Base-by-base conservation (phyloP, 2,113 vertebrate genomes). In the Ahaetulla prasina region DNA sequence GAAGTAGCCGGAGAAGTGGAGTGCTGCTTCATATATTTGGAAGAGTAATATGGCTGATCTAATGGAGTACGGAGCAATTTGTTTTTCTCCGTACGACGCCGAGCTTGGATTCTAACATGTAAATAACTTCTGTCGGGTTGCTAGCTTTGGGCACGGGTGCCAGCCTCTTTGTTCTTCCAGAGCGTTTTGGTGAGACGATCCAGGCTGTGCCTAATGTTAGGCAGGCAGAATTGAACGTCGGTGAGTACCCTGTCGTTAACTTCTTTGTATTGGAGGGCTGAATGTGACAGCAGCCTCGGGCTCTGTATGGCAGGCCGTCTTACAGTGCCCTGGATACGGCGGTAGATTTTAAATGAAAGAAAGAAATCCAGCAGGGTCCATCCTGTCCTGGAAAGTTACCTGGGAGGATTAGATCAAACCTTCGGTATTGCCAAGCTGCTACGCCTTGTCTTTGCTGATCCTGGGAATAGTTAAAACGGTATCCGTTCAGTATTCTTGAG, bases 221-320 rank as follows among this genome's bases (percentile, higher is more conserved):
- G 88, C 93, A 60, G 35, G 50, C 88, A 49, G 92, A 54, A 20
- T 93, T 95, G 94, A 91, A 93, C 91, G 94, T 93, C 49, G 96
- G 96, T 96, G 95, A 96, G 96, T 96, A 92, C 0, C 93, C 74
- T 90, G 27, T 84, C 89, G 39, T 92, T 63, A 95, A 96, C 96
- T 96, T 96, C 96, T 95, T 96, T 95, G 95, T 96, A 95, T 94
- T 2, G 30, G 68, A 92, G 95, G 94, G 93, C 91, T 47, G 90
- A 89, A 89, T 53, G 90, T 95, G 95, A 95, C 96, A 95, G 96
- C 91, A 93, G 94, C 57, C 80, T 30, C 39, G 25, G 91, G 91
- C 93, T 25, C 39, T 14, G 22, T 8, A 14, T 49, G 88, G 89
- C 39, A 39, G n/a, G 23, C 88, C 1, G 85, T 11, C n/a, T 53